Evolutionary conservation across 2,888 invertebrate genomes (phyloP).

Genomic region (Argyresthia goedartella): DNA sequence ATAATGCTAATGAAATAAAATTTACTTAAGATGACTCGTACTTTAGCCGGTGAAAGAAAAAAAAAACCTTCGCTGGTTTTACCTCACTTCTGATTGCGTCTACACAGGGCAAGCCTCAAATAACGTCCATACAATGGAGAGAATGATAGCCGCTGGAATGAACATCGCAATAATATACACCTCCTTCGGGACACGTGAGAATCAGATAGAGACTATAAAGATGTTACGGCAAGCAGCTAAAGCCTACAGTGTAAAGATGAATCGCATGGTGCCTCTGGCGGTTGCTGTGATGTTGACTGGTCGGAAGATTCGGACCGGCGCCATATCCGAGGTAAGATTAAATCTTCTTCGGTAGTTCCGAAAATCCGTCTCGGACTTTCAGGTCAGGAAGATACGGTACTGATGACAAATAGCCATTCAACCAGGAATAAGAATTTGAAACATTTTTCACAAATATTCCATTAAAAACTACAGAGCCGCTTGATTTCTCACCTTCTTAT

Average conservation of each 20-base stretch:
- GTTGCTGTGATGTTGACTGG: conserved; percentile 89
- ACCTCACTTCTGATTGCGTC: background rate
- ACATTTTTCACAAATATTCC: too few relatives aligned
- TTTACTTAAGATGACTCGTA: too few relatives aligned
- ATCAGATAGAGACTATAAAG: conserved; percentile 51
- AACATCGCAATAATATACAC: conserved; percentile 59
- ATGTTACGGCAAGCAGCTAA: conserved; percentile 52
- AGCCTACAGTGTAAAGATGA: conserved; percentile 72
- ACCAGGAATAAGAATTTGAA: too few relatives aligned
- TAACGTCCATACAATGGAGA: conserved; percentile 38
- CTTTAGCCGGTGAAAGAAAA: too few relatives aligned
- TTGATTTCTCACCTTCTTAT: too few relatives aligned
- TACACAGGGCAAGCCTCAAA: background rate
- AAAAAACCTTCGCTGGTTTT: too few relatives aligned
- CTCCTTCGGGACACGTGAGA: conserved; percentile 42
- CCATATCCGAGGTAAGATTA: conserved; percentile 77
- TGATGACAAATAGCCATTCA: too few relatives aligned
- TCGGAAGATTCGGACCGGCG: conserved; percentile 90
- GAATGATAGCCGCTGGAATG: conserved; percentile 67
- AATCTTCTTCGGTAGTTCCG: background rate
- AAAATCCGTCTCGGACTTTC: background rate
- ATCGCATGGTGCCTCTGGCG: conserved; percentile 78
- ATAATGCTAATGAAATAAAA: too few relatives aligned
- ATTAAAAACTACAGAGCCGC: too few relatives aligned
- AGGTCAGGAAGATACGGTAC: too few relatives aligned